A percentile compares a stretch with the other conserved stretches of the same genome.
Evolutionary conservation across 2,113 vertebrate genomes (phyloP).

Genomic region (Ceratotherium simum): DNA sequence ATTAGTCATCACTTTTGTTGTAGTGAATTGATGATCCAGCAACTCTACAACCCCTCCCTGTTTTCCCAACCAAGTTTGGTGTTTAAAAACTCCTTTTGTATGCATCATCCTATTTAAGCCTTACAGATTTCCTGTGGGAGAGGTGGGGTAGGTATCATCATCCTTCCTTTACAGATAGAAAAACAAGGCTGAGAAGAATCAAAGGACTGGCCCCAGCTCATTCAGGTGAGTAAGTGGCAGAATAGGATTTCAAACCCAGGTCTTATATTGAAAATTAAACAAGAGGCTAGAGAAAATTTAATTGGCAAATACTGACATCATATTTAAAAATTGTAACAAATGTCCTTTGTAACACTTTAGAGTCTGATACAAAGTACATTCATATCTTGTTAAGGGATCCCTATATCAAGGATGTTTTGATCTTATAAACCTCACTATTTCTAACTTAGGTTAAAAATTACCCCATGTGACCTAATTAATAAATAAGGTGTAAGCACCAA

Average conservation of each 20-base stretch:
- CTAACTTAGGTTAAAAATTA: not conserved
- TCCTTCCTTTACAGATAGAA: not conserved
- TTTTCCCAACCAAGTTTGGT: not conserved
- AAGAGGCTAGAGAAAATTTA: slow-evolving; percentile 41
- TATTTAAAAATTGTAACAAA: not conserved
- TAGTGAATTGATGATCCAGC: slow-evolving; percentile 22
- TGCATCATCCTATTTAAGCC: not conserved
- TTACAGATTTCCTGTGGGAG: not conserved
- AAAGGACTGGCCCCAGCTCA: not conserved
- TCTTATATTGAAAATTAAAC: slow-evolving; percentile 1
- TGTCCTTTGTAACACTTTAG: not conserved
- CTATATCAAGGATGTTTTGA: not conserved
- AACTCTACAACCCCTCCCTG: not conserved
- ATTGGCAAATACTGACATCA: not conserved
- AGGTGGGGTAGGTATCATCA: not conserved
- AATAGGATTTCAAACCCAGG: slow-evolving; percentile 13
- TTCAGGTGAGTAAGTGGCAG: not conserved
- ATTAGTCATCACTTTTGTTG: slow-evolving; percentile 17
- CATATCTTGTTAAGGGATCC: not conserved
- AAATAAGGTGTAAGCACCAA: slow-evolving; percentile 32
- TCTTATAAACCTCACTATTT: not conserved
- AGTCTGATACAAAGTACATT: not conserved
- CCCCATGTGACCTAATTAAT: not conserved
- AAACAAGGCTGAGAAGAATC: not conserved
- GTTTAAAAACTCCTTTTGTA: slow-evolving; percentile 18